A percentile compares a stretch with the other conserved stretches of the same genome.
Conservation (phyloP, 53 echinoderm and acorn worm species). For the Holothuria scabra region DNA sequence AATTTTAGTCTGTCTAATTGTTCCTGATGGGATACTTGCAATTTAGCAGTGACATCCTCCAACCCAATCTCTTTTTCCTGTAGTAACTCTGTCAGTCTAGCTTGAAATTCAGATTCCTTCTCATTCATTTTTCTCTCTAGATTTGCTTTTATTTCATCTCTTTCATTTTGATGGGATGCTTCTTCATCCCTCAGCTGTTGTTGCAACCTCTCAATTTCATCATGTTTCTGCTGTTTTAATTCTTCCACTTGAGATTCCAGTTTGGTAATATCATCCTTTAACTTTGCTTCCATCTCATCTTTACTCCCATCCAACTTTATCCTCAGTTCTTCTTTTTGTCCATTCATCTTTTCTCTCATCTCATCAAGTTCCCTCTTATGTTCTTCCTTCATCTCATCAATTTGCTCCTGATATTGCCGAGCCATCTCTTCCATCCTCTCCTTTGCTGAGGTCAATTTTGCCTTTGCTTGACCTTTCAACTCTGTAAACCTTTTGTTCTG, state of each 20-base stretch:
- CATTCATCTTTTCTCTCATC: not conserved
- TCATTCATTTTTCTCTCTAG: slow-evolving; percentile 69
- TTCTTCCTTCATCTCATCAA: slow-evolving; percentile 38
- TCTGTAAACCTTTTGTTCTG: slow-evolving; percentile 48
- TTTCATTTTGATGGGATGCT: slow-evolving; percentile 67
- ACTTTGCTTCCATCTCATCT: slow-evolving; percentile 46
- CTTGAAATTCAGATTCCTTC: slow-evolving; percentile 81
- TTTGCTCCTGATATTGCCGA: slow-evolving; percentile 11
- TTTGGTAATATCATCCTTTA: slow-evolving; percentile 42
- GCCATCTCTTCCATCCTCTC: slow-evolving; percentile 33
- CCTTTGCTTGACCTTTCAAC: slow-evolving; percentile 90
- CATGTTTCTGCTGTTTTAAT: slow-evolving; percentile 49
- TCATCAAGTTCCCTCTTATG: slow-evolving; percentile 43
- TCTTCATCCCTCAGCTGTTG: slow-evolving; percentile 46
- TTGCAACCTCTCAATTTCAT: slow-evolving; percentile 55
- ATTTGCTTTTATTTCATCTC: slow-evolving; percentile 49
- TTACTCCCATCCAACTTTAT: slow-evolving; percentile 43
- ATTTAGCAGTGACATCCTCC: slow-evolving; percentile 78
- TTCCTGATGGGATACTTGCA: slow-evolving; percentile 81
- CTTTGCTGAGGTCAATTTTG: slow-evolving; percentile 69
- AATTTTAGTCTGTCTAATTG: slow-evolving; percentile 73
- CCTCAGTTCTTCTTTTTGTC: slow-evolving; percentile 36
- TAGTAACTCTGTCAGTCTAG: slow-evolving; percentile 76
- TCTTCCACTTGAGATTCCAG: slow-evolving; percentile 52
- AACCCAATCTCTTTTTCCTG: slow-evolving; percentile 88